Evolutionary conservation across 2,888 invertebrate genomes (phyloP).

Genomic region (Stictocephala bisonia): DNA sequence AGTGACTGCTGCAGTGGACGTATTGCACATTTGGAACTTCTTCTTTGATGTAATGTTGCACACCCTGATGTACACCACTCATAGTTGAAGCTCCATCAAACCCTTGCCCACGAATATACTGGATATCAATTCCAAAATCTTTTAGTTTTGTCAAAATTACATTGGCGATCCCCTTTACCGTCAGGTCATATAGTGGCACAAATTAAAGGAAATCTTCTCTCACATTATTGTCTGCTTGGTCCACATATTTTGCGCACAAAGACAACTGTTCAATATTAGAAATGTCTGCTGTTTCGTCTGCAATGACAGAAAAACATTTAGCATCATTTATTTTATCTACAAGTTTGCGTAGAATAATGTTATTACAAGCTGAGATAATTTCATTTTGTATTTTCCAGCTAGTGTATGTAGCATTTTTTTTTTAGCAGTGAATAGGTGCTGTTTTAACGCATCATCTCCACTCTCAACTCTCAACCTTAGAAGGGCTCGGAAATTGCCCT

Average conservation of each 20-base stretch:
- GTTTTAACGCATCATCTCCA: neutral
- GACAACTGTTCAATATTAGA: neutral
- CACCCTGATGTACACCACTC: constrained; percentile 9
- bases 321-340: neutral
- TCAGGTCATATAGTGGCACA: neutral
- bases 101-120: neutral
- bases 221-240: neutral
- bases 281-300: constrained; percentile 9
- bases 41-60: neutral
- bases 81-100: constrained; percentile 32
- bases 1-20: constrained; percentile 19
- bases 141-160: neutral
- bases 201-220: neutral
- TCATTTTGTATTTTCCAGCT: constrained; percentile 3
- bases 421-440: neutral
- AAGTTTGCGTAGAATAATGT: neutral
- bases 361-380: neutral
- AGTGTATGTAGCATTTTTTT: neutral
- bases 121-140: neutral
- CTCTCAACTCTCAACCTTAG: neutral
- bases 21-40: neutral
- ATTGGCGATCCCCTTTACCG: neutral
- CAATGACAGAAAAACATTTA: neutral
- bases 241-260: neutral
- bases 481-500: too few relatives aligned